Evolutionary conservation across 2,888 invertebrate genomes (phyloP).

Genomic region (Kryphioiulus occultus): DNA sequence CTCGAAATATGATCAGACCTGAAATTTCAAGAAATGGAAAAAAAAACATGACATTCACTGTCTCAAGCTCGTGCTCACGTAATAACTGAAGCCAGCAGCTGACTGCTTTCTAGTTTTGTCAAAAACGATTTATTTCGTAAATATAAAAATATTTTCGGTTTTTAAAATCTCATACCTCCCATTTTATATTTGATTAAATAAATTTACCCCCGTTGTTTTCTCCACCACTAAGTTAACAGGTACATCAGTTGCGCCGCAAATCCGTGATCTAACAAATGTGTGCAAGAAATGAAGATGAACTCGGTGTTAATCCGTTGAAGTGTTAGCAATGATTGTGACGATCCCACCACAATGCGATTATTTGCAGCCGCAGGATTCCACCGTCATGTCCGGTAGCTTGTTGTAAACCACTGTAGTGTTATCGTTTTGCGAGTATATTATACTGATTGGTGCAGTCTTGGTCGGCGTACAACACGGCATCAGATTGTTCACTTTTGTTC

Average conservation of each 20-base stretch:
- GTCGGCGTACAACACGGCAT: slow-evolving; percentile 88
- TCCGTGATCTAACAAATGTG: neutral
- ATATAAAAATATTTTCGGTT: slow-evolving; percentile 1
- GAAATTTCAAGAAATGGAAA: no score
- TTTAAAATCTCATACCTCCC: neutral
- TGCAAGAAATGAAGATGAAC: slow-evolving; percentile 18
- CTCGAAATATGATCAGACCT: no score
- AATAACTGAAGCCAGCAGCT: neutral
- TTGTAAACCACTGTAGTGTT: neutral
- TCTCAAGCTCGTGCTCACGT: neutral
- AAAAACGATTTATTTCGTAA: slow-evolving; percentile 29
- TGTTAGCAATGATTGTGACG: slow-evolving; percentile 25
- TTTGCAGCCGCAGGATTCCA: slow-evolving; percentile 84
- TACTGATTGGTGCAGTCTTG: slow-evolving; percentile 78
- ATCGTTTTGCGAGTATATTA: slow-evolving; percentile 81
- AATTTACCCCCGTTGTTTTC: neutral
- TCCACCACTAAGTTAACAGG: neutral
- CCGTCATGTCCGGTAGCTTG: slow-evolving; percentile 79
- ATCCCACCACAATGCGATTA: slow-evolving; percentile 2
- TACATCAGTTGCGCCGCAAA: neutral
- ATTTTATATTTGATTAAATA: neutral
- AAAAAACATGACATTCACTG: neutral
- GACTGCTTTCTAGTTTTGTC: neutral
- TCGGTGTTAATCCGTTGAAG: slow-evolving; percentile 14
- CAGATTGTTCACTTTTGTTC: slow-evolving; percentile 66